Conservation (phyloP, 2,888 invertebrate species). For the Malacosoma neustria region DNA sequence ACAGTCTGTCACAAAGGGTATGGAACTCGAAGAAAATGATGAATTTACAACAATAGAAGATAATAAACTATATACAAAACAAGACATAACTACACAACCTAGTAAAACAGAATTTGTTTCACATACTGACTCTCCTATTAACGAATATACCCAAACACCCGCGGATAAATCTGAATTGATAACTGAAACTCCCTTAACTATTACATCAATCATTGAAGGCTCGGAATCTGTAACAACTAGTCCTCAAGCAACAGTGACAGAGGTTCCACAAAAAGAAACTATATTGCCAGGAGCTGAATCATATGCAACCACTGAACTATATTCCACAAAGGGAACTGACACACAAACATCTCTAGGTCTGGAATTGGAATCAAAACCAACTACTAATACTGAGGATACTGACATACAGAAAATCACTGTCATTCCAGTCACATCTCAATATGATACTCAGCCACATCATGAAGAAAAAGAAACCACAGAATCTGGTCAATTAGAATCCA, state of each 20-base stretch:
- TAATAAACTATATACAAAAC: neutral
- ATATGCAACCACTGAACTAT: neutral
- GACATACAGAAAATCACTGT: neutral
- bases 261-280: neutral
- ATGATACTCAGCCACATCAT: neutral
- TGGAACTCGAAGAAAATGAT: neutral
- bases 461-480: neutral
- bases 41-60: neutral
- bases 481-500: neutral
- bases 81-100: neutral
- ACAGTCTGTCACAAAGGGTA: neutral
- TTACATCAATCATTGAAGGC: neutral
- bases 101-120: neutral
- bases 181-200: neutral
- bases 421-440: neutral
- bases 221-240: neutral
- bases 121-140: neutral
- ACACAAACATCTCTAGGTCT: neutral
- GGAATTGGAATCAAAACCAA: neutral
- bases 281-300: neutral
- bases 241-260: neutral
- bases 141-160: neutral
- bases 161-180: neutral
- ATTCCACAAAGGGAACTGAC: neutral
- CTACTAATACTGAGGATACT: neutral